Evolutionary conservation across 2,113 vertebrate species (phyloP), one percentile per base, ranked within the genome.

Genomic region (Chloropsis hardwickii): DNA sequence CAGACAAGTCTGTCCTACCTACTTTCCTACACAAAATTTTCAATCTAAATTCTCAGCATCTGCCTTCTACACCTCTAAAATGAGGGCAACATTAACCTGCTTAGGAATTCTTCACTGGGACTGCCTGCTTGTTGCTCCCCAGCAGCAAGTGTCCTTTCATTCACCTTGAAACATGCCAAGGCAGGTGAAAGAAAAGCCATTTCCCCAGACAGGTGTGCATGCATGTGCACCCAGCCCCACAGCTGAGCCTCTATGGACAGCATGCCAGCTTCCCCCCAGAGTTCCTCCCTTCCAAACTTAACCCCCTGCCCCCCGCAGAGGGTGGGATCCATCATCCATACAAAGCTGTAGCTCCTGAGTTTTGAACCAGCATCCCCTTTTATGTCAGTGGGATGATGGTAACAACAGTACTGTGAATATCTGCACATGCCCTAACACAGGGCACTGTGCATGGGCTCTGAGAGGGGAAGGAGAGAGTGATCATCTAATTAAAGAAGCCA

Each of bases 391-490:
- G 50, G 37, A n/a, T 24, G 50, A n/a, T 24, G 50, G 47, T 12
- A 45, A 35, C 2, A 25, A 37, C 0, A 2, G 18, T 7, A 12
- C 10, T 28, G 58, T 15, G 47, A 89, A 9, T 72, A 82, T 19
- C 40, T 45, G 28, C 44, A 44, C 10, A 3, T 1, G 19, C 5
- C 27, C 21, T 29, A 31, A 17, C 0, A 2, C 33, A 11, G 31
- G 14, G 17, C 0, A 6, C 11, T 29, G 27, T 4, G 35, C 27
- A 19, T 1, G 11, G 50, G 5, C 44, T 61, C 40, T 37, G 18
- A 37, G 20, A 51, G 10, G 24, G 69, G 29, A 85, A 94, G 19
- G 3, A 76, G 11, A 44, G 14, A 54, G 19, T 2, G 10, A 61
- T 31, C 28, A 17, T 22, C 67, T 81, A 24, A 58, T 45, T 27